Conservation (phyloP, 2,113 vertebrate genomes). For the Elephantulus edwardii region DNA sequence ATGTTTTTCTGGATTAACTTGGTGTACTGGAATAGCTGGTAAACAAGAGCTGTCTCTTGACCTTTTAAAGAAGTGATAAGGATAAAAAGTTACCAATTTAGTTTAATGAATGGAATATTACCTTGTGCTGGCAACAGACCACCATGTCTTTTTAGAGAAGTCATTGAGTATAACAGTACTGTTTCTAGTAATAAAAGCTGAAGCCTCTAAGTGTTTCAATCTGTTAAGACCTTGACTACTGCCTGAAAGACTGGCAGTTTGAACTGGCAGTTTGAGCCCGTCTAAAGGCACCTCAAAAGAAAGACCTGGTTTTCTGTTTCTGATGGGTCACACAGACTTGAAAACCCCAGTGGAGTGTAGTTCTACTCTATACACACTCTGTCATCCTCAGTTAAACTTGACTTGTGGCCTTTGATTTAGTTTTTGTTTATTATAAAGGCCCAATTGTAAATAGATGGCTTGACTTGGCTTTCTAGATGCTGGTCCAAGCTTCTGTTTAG, state of each 20-base stretch:
- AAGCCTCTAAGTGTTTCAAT: neutral
- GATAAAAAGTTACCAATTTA: neutral
- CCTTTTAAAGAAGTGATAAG: neutral
- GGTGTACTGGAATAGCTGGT: neutral
- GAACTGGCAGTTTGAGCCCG: neutral
- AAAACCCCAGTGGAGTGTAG: neutral
- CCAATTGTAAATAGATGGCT: neutral
- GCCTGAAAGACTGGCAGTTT: neutral
- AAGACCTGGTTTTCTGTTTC: neutral
- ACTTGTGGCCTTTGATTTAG: neutral
- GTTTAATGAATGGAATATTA: neutral
- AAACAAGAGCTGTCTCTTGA: slow-evolving; percentile 18
- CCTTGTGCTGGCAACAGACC: neutral
- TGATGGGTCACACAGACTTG: neutral
- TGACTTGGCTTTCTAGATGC: neutral
- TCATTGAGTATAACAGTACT: neutral
- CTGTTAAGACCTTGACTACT: neutral
- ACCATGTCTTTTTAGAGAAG: neutral
- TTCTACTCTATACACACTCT: neutral
- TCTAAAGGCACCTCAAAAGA: neutral
- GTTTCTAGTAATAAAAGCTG: neutral
- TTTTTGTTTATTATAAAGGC: neutral
- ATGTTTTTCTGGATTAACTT: neutral
- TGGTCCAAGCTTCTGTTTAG: too few species aligned
- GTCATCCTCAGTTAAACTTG: neutral